A percentile compares a stretch with the other conserved stretches of the same genome.
Conservation (phyloP, 2,888 invertebrate species). For the Phragmatobia fuliginosa region DNA sequence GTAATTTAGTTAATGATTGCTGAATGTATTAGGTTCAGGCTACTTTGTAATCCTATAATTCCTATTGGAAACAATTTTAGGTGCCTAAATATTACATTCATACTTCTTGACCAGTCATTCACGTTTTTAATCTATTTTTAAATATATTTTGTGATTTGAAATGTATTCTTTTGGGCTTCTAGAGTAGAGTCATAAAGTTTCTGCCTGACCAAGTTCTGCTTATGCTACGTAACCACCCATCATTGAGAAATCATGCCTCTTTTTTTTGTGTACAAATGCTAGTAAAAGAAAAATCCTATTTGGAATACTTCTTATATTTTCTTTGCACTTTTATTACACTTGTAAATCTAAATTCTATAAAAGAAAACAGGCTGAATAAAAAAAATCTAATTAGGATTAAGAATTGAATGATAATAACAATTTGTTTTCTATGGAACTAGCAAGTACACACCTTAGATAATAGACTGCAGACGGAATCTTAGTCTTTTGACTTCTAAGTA, state of each 20-base stretch:
- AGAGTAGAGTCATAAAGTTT: background rate
- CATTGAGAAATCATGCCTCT: background rate
- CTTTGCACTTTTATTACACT: too few species aligned
- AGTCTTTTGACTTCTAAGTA: too few species aligned
- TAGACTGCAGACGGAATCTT: background rate
- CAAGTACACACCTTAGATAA: background rate
- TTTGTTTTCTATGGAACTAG: background rate
- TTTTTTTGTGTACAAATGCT: background rate
- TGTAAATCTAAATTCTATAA: too few species aligned
- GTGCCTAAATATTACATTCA: background rate
- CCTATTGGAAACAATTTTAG: background rate
- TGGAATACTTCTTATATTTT: background rate
- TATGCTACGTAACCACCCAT: background rate
- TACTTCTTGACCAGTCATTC: background rate
- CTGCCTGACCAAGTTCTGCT: background rate
- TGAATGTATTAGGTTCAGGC: constrained; percentile 9
- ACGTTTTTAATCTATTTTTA: background rate
- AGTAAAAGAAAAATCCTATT: background rate
- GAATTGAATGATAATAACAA: background rate
- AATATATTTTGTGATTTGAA: background rate
- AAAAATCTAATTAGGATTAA: background rate
- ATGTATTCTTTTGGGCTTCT: background rate
- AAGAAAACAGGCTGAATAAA: background rate
- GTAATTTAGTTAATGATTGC: constrained; percentile 23
- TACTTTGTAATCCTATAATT: constrained; percentile 12